Percentiles rank a stretch among this genome's conserved stretches.
phyloP scores from a whole-genome alignment of 2,888 invertebrate genomes.

The Tipula confusa region DNA sequence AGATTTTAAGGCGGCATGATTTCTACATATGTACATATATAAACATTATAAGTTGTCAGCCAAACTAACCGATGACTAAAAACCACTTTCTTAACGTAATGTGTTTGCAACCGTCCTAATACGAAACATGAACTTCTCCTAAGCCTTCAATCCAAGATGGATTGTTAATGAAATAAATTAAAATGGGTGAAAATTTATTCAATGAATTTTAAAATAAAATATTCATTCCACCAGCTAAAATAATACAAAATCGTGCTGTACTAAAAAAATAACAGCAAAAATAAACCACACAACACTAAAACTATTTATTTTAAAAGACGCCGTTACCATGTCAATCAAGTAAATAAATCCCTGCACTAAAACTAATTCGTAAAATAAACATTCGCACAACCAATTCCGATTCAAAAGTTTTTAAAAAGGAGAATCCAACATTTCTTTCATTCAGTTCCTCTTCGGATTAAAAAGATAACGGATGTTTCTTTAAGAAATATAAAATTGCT shows the following conservation, averaged over 20 bases:
- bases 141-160: too few relatives aligned
- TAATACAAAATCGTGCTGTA: neutral
- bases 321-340: neutral
- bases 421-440: neutral
- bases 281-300: neutral
- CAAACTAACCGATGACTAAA: too few relatives aligned
- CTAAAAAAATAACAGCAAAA: neutral
- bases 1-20: too few relatives aligned
- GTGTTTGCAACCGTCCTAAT: too few relatives aligned
- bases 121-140: too few relatives aligned
- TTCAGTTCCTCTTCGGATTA: conserved; percentile 36
- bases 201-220: neutral
- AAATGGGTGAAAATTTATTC: too few relatives aligned
- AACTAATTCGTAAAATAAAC: neutral
- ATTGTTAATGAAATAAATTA: too few relatives aligned
- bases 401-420: conserved; percentile 20
- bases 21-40: too few relatives aligned
- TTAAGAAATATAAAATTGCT: neutral
- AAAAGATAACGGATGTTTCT: conserved; percentile 34
- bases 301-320: neutral
- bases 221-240: neutral
- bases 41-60: too few relatives aligned
- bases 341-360: neutral
- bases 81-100: too few relatives aligned
- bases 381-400: neutral